Conservation (phyloP, 2,888 invertebrate genomes). For the Neoaliturus tenellus region DNA sequence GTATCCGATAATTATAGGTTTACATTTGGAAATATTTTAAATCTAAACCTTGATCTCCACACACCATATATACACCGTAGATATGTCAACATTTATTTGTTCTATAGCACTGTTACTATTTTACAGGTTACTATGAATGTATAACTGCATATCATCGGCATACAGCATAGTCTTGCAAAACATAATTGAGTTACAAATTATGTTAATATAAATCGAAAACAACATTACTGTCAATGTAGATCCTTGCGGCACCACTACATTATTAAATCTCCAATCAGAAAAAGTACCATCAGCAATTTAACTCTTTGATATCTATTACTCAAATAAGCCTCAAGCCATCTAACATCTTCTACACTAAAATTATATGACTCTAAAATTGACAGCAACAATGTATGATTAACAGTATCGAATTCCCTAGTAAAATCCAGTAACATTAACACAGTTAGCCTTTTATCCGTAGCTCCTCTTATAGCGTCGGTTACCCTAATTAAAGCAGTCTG, state of each 20-base stretch:
- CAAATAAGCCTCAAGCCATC: neutral
- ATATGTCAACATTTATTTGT: neutral
- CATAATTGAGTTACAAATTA: neutral
- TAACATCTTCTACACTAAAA: neutral
- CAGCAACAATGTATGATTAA: neutral
- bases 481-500: neutral
- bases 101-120: neutral
- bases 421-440: neutral
- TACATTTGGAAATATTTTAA: neutral
- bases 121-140: neutral
- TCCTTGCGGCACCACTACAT: neutral
- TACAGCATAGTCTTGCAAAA: neutral
- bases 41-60: neutral
- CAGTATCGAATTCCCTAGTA: neutral
- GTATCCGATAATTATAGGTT: neutral
- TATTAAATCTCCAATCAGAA: neutral
- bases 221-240: neutral
- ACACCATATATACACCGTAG: neutral
- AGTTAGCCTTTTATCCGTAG: neutral
- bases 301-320: neutral
- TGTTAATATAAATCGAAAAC: neutral
- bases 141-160: neutral
- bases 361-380: neutral
- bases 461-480: neutral
- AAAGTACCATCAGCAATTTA: neutral